Evolutionary conservation across 1,140 invertebrate species (phyloP).

Genomic region (Phthorimaea operculella): DNA sequence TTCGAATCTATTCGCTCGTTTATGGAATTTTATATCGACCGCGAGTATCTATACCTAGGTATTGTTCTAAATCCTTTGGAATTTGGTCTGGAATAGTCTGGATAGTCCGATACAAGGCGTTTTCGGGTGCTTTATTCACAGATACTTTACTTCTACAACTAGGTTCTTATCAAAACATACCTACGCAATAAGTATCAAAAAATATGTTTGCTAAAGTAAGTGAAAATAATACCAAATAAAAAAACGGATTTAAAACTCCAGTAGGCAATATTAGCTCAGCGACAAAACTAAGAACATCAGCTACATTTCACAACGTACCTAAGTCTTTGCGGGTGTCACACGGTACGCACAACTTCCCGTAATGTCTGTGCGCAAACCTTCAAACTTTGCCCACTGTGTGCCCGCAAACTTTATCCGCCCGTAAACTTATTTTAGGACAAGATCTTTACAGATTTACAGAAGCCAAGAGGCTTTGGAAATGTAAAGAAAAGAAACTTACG

Average conservation of each 20-base stretch:
- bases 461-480: conserved; percentile 1
- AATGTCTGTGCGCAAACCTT: neutral
- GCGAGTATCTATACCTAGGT: too few species aligned
- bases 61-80: too few species aligned
- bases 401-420: neutral
- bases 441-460: neutral
- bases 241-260: too few species aligned
- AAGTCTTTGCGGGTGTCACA: neutral
- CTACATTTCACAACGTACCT: neutral
- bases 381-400: neutral
- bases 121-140: too few species aligned
- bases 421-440: conserved; percentile 5
- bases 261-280: neutral
- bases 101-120: too few species aligned
- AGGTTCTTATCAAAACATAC: too few species aligned
- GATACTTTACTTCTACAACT: too few species aligned
- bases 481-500: conserved; percentile 2
- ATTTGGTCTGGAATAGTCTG: too few species aligned
- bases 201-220: too few species aligned
- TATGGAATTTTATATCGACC: neutral
- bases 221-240: too few species aligned
- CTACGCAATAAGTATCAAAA: too few species aligned
- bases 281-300: neutral
- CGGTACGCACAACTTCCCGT: neutral
- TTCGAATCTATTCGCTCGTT: neutral